Percentiles rank a stretch among this genome's conserved stretches.
These are phyloP conservation scores for Aix galericulata DNA, from an alignment of 2,113 vertebrate species.

Conservation along the genomic window DNA sequence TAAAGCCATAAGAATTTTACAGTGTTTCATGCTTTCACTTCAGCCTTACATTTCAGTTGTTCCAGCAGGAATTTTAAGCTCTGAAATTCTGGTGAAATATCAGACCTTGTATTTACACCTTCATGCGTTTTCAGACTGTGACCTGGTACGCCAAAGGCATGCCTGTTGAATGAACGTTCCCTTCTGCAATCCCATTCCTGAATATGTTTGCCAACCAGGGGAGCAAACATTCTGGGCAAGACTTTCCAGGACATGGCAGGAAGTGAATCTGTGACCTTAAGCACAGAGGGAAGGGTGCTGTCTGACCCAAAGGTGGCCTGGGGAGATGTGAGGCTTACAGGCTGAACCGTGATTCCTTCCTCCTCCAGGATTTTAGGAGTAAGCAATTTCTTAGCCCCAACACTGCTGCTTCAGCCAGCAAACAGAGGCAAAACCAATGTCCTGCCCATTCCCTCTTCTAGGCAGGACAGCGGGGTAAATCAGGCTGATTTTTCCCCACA, in stretches of 20 bases:
- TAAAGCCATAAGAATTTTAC: constrained; percentile 1
- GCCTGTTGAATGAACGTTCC: not conserved
- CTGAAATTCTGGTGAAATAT: constrained; percentile 42
- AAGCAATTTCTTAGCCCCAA: not conserved
- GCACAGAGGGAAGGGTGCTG: not conserved
- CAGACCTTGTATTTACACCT: constrained; percentile 1
- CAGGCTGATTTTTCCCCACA: not conserved
- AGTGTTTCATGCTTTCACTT: not conserved
- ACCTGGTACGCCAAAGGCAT: not conserved
- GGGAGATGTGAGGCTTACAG: not conserved
- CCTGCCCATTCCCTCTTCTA: not conserved
- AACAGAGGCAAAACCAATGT: not conserved
- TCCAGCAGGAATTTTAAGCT: not conserved
- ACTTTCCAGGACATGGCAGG: constrained; percentile 43
- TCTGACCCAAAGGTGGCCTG: not conserved
- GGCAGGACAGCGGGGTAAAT: not conserved
- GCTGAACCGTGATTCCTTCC: too few species aligned
- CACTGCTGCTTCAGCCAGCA: not conserved
- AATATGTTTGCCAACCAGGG: not conserved
- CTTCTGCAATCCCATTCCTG: not conserved
- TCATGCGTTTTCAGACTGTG: not conserved
- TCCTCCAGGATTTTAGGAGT: not conserved
- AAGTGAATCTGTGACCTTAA: not conserved
- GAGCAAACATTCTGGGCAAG: not conserved
- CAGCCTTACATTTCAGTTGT: not conserved